Percentiles rank a stretch among this genome's conserved stretches.
Evolutionary conservation across 2,797 vertebrate genomes (phyloP).

Genomic region (Molossus molossus): DNA sequence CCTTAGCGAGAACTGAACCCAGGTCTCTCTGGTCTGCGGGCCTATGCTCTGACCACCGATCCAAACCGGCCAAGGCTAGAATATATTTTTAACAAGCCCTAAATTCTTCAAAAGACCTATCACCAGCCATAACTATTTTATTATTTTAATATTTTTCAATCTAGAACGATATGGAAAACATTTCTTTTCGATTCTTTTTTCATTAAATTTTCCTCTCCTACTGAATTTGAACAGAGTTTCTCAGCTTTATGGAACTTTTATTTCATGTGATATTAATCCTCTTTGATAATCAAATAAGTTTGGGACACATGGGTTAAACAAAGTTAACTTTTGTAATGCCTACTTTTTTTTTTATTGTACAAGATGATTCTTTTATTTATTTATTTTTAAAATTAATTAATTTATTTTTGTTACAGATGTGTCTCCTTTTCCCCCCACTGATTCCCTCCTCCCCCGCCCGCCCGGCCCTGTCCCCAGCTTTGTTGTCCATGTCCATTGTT

Average conservation of each 20-base stretch:
- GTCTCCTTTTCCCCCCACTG: no score
- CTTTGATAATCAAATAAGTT: slow-evolving; percentile 31
- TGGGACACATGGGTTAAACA: not conserved
- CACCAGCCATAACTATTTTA: not conserved
- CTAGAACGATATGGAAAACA: not conserved
- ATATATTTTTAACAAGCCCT: not conserved
- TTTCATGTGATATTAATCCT: not conserved
- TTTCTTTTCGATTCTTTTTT: not conserved
- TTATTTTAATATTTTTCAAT: not conserved
- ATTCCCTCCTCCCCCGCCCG: no score
- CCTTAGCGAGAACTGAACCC: no score
- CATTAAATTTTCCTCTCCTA: not conserved
- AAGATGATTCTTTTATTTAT: no score
- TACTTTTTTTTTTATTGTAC: not conserved
- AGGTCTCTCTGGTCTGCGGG: no score
- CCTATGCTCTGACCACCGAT: no score
- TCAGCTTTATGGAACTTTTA: not conserved
- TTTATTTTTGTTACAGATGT: no score
- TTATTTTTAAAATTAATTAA: no score
- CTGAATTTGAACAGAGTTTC: slow-evolving; percentile 38
- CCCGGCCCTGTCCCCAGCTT: no score
- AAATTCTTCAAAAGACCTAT: slow-evolving; percentile 43
- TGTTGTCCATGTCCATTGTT: no score
- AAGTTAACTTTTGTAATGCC: slow-evolving; percentile 23
- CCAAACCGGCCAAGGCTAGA: no score